A percentile compares a stretch with the other conserved stretches of the same genome.
phyloP scores from a whole-genome alignment of 2,113 vertebrate species.

The Laterallus jamaicensis region DNA sequence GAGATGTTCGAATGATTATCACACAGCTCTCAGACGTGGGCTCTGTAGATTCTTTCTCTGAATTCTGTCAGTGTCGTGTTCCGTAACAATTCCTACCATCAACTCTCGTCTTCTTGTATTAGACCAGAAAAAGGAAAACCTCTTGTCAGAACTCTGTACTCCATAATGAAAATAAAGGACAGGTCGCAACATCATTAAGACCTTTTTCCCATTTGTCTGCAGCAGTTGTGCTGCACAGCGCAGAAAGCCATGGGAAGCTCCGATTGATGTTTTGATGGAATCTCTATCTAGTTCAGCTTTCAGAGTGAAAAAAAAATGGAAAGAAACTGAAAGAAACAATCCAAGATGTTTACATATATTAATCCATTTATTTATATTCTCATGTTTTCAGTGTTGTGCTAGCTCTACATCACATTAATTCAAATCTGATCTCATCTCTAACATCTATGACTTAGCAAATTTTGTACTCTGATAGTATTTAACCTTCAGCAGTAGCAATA shows the following conservation, averaged over 20 bases:
- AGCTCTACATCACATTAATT: not conserved
- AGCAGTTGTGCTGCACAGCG: not conserved
- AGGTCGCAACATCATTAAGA: not conserved
- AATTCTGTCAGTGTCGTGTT: not conserved
- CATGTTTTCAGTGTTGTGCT: not conserved
- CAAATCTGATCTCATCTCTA: not conserved
- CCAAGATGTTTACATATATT: not conserved
- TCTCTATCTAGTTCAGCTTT: not conserved
- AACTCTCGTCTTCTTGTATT: not conserved
- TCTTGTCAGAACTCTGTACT: not conserved
- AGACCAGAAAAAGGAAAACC: not conserved
- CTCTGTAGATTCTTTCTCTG: not conserved
- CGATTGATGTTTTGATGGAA: not conserved
- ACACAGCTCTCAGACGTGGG: not conserved
- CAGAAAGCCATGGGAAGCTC: not conserved
- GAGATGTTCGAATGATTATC: not conserved
- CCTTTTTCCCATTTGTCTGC: not conserved
- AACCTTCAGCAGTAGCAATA: not conserved
- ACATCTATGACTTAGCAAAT: not conserved
- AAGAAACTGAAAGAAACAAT: not conserved
- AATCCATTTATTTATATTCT: conserved; percentile 32
- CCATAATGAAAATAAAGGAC: not conserved
- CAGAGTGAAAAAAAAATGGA: not conserved
- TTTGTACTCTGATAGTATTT: not conserved
- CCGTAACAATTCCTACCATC: not conserved